Evolutionary conservation across 1,140 invertebrate species (phyloP).

Genomic region (Zophobas morio): DNA sequence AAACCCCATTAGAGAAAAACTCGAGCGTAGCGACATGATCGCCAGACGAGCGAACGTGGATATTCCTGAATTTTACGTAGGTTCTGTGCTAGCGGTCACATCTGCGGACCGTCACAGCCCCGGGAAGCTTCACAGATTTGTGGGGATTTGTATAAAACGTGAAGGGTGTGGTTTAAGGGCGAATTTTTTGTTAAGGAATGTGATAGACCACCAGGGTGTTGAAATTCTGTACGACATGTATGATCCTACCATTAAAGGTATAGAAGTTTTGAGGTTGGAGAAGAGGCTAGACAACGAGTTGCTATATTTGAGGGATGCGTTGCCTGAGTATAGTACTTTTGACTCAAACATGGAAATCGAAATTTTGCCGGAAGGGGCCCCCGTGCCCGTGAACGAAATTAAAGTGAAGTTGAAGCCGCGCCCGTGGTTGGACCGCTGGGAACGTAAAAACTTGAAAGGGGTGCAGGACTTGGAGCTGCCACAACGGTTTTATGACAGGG

Average conservation of each 20-base stretch:
- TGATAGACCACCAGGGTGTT: slow-evolving; percentile 84
- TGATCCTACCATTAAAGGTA: slow-evolving; percentile 91
- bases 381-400: slow-evolving; percentile 89
- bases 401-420: slow-evolving; percentile 88
- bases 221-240: slow-evolving; percentile 94
- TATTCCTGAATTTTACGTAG: slow-evolving; percentile 98
- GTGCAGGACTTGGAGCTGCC: slow-evolving; percentile 77
- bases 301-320: slow-evolving; percentile 93
- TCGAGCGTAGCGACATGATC: slow-evolving; percentile 95
- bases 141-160: slow-evolving; percentile 96
- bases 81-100: slow-evolving; percentile 93
- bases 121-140: slow-evolving; percentile 90
- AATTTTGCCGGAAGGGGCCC: slow-evolving; percentile 79
- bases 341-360: slow-evolving; percentile 93
- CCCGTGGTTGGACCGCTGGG: slow-evolving; percentile 91
- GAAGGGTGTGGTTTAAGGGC: slow-evolving; percentile 85
- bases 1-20: slow-evolving; percentile 87
- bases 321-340: slow-evolving; percentile 94
- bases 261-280: slow-evolving; percentile 93
- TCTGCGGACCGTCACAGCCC: slow-evolving; percentile 89
- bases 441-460: slow-evolving; percentile 85
- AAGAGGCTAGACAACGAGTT: slow-evolving; percentile 94
- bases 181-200: slow-evolving; percentile 91
- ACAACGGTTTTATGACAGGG: slow-evolving; percentile 74
- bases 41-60: slow-evolving; percentile 85